Evolutionary conservation across 2,888 invertebrate species (phyloP).

Genomic region (Sphaeridia pumilis): DNA sequence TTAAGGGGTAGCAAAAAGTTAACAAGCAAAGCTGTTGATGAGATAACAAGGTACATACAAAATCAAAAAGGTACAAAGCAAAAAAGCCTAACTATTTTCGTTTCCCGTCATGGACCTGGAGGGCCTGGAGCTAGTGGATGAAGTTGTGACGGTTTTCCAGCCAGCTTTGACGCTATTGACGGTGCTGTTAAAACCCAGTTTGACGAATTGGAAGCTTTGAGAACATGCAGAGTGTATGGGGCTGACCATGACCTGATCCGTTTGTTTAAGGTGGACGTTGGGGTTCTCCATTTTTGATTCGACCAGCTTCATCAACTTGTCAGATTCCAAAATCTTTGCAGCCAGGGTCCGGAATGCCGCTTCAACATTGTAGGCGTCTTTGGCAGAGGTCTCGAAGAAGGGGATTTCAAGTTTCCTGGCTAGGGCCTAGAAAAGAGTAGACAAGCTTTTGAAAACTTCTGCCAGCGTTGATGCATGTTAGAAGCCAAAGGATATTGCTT

Average conservation of each 20-base stretch:
- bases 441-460: too few relatives aligned
- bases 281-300: slow-evolving; percentile 24
- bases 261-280: slow-evolving; percentile 19
- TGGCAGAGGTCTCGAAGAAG: slow-evolving; percentile 83
- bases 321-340: slow-evolving; percentile 29
- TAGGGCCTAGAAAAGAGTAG: slow-evolving; percentile 10
- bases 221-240: slow-evolving; percentile 23
- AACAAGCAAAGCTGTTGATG: too few relatives aligned
- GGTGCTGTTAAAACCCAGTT: slow-evolving; percentile 22
- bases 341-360: slow-evolving; percentile 55
- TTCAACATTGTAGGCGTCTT: slow-evolving; percentile 76
- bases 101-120: too few relatives aligned
- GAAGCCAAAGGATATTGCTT: slow-evolving; percentile 2
- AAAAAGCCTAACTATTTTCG: not conserved
- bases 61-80: not conserved
- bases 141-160: slow-evolving; percentile 24
- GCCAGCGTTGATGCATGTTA: too few relatives aligned
- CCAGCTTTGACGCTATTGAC: slow-evolving; percentile 23
- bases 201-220: slow-evolving; percentile 28
- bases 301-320: slow-evolving; percentile 23
- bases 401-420: slow-evolving; percentile 48
- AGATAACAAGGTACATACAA: too few relatives aligned
- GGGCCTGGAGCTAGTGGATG: slow-evolving; percentile 1
- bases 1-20: too few relatives aligned
- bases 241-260: slow-evolving; percentile 16